These are phyloP conservation scores for Drosophila saltans DNA, from an alignment of 1,140 invertebrate genomes.

Conservation along the genomic window DNA sequence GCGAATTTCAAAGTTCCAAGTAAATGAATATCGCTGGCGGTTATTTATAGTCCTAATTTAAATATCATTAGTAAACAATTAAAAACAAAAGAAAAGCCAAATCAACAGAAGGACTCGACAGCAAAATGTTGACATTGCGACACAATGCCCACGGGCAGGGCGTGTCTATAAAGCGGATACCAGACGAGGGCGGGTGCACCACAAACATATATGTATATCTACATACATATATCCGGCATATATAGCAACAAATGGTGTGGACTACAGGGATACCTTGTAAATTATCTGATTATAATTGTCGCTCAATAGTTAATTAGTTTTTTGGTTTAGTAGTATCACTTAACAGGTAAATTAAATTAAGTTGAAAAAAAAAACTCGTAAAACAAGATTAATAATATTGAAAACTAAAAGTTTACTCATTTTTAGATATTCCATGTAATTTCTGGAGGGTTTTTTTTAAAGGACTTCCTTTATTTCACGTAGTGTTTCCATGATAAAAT, in stretches of 20 bases:
- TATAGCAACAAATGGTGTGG: not conserved
- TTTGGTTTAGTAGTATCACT: no score
- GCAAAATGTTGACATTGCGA: conserved; percentile 2
- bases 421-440: no score
- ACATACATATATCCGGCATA: not conserved
- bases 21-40: conserved; percentile 8
- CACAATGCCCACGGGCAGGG: conserved; percentile 8
- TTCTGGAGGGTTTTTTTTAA: no score
- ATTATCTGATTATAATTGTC: no score
- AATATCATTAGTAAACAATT: conserved; percentile 13
- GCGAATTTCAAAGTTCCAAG: not conserved
- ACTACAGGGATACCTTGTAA: not conserved
- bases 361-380: no score
- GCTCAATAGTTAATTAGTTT: no score
- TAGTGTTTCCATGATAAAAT: no score
- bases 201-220: no score
- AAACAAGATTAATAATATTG: no score
- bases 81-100: conserved; percentile 8
- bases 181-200: not conserved
- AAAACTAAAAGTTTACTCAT: no score
- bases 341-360: no score
- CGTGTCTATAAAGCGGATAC: not conserved
- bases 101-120: conserved; percentile 2
- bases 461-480: no score
- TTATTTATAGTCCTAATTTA: conserved; percentile 12